A percentile compares a stretch with the other conserved stretches of the same genome.
These are phyloP conservation scores for Meiosimyza platycephala DNA, from an alignment of 2,888 invertebrate species.

Conservation along the genomic window DNA sequence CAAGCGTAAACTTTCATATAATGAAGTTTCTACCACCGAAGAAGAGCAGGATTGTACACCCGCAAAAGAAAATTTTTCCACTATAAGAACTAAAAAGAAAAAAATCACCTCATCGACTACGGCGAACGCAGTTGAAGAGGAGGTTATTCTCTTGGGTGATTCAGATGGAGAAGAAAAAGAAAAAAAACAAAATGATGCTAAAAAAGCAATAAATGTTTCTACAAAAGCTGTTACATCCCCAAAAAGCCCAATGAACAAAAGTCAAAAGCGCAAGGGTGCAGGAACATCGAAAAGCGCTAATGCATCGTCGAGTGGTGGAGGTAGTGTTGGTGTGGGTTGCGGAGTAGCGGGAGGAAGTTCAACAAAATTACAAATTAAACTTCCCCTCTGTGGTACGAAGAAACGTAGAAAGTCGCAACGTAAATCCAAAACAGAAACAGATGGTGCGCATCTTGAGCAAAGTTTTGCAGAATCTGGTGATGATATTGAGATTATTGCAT, in stretches of 20 bases:
- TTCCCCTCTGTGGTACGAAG: slow-evolving; percentile 56
- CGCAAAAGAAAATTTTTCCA: slow-evolving; percentile 45
- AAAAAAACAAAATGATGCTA: not conserved
- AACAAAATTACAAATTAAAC: slow-evolving; percentile 57
- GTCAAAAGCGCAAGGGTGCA: slow-evolving; percentile 41
- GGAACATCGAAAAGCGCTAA: slow-evolving; percentile 41
- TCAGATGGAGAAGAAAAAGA: slow-evolving; percentile 33
- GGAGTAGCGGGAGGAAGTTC: slow-evolving; percentile 29
- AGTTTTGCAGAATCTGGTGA: slow-evolving; percentile 54
- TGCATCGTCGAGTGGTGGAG: slow-evolving; percentile 19
- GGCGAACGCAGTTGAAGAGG: slow-evolving; percentile 9
- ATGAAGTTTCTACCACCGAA: slow-evolving; percentile 39
- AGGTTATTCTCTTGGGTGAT: slow-evolving; percentile 44
- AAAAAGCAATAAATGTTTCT: not conserved
- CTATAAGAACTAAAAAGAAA: slow-evolving; percentile 43
- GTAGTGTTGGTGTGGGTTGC: not conserved
- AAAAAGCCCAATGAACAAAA: slow-evolving; percentile 3
- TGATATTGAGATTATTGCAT: slow-evolving; percentile 51
- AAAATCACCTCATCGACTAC: slow-evolving; percentile 16
- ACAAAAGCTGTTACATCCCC: slow-evolving; percentile 14
- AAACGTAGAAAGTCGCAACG: slow-evolving; percentile 53
- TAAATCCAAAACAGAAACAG: not conserved
- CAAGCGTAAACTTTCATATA: slow-evolving; percentile 61
- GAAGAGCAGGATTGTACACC: slow-evolving; percentile 27
- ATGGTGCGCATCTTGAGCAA: not conserved